phyloP scores from a whole-genome alignment of 2,888 invertebrate species.

The Nezara viridula region DNA sequence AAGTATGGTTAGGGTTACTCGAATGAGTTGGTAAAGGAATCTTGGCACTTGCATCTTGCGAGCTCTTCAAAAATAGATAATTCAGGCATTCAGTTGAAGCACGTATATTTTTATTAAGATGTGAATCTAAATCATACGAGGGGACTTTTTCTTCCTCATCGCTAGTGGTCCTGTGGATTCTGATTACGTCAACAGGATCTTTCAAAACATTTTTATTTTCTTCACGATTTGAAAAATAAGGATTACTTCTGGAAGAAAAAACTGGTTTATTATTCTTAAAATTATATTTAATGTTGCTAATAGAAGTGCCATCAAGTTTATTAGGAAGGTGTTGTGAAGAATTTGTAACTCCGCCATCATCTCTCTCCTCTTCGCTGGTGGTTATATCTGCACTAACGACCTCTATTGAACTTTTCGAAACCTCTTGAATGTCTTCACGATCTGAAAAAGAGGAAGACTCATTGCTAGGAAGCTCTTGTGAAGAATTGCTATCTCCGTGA shows the following conservation, averaged over 20 bases:
- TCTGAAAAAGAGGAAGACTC: not conserved
- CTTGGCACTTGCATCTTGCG: not conserved
- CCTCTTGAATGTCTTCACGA: not conserved
- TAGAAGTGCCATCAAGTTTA: not conserved
- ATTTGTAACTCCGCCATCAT: no score
- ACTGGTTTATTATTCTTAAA: not conserved
- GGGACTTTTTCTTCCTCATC: not conserved
- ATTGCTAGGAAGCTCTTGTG: no score
- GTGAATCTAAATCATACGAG: not conserved
- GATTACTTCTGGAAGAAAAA: not conserved
- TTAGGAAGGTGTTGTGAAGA: no score
- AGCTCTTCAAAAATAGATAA: not conserved
- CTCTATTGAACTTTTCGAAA: no score
- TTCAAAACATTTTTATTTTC: not conserved
- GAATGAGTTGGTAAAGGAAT: not conserved
- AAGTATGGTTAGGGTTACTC: conserved; percentile 11
- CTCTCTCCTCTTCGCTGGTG: not conserved
- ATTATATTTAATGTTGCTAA: not conserved
- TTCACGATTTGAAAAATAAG: not conserved
- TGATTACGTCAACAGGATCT: not conserved
- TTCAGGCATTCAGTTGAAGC: not conserved
- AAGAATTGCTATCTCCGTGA: no score
- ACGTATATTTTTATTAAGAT: not conserved
- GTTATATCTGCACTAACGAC: not conserved
- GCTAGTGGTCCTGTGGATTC: not conserved